Conservation (phyloP, 2,113 vertebrate species). For the Strix uralensis region DNA sequence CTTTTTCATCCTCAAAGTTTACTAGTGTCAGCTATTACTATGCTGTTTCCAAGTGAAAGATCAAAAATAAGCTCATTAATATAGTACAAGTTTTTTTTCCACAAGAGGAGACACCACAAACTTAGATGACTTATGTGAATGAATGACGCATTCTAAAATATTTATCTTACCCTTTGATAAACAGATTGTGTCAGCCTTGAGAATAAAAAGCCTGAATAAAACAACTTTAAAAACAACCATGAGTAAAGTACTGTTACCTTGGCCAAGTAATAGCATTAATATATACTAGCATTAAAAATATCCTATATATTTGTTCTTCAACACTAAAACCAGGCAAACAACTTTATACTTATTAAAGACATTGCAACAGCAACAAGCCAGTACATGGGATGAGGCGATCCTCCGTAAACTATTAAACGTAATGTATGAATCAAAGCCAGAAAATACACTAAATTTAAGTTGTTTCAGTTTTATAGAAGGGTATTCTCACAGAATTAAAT, state of each 20-base stretch:
- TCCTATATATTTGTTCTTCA: not conserved
- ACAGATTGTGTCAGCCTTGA: constrained; percentile 20
- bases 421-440: not conserved
- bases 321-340: not conserved
- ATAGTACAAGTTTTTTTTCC: not conserved
- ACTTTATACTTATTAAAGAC: not conserved
- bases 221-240: not conserved
- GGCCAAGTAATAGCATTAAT: not conserved
- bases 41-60: not conserved
- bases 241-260: not conserved
- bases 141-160: not conserved
- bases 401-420: not conserved
- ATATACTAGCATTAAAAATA: not conserved
- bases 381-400: not conserved
- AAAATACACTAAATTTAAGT: not conserved
- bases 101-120: not conserved
- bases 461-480: not conserved
- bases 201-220: not conserved
- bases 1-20: not conserved
- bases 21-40: not conserved
- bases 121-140: not conserved
- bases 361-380: not conserved
- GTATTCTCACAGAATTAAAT: not conserved
- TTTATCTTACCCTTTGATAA: not conserved
- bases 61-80: not conserved